Evolutionary conservation across 2,113 vertebrate genomes (phyloP), one percentile per base, ranked within the genome.

Genomic region (Silurus asotus): DNA sequence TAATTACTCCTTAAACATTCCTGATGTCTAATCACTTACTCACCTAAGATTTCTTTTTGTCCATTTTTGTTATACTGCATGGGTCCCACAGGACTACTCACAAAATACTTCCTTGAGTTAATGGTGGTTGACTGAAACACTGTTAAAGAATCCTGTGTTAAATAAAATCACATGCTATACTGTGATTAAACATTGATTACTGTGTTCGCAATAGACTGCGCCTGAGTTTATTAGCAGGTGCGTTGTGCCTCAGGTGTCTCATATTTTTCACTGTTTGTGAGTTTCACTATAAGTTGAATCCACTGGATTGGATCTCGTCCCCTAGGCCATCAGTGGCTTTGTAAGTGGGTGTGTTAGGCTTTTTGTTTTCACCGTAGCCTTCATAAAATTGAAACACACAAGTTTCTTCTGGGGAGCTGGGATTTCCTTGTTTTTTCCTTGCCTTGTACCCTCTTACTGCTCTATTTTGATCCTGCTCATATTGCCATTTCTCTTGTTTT

Each of bases 401-500:
- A 4, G 20, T 85, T 67, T 82, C 78, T 85, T 14, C 8, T 37
- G 25, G n/a, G 37, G n/a, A 67, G 64, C 74, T 78, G 49, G 74
- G 61, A 67, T 20, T 79, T 45, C 53, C 56, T 72, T 3, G 10
- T 19, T 55, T 19, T 25, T 67, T n/a, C n/a, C 64, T 17, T 58
- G 56, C 53, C 8, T 78, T n/a, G 48, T 45, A 58, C 58, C 45
- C 19, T 53, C 17, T n/a, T 45, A 64, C 59, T 62, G 20, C 85
- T 87, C 82, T 83, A 11, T 88, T 90, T 87, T 80, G 83, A 76
- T 64, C 55, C 20, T 79, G 81, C 74, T 86, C 37, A 19, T 81
- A 70, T 82, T 58, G 55, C n/a, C n/a, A 0, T 75, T 23, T 49
- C 55, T 58, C 74, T 67, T 61, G 51, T n/a, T 81, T 64, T 49